Percentiles rank a stretch among this genome's conserved stretches.
These are phyloP conservation scores for Glyptemys insculpta DNA, from an alignment of 2,797 vertebrate genomes.

Conservation along the genomic window DNA sequence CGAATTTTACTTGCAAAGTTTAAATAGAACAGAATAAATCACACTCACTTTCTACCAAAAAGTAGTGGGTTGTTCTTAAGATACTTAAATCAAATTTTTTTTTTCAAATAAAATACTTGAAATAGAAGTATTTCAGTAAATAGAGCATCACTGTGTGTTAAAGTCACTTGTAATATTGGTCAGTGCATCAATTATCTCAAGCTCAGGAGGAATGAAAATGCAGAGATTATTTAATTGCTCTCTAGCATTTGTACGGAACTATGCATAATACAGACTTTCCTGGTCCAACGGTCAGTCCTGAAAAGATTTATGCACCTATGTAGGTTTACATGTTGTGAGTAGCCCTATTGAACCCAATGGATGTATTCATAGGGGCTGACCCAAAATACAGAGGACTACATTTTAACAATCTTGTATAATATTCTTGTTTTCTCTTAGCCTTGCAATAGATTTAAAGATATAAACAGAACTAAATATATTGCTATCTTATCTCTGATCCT, in stretches of 20 bases:
- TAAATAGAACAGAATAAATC: conserved; percentile 4
- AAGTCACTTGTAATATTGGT: conserved; percentile 37
- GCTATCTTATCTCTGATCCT: not conserved
- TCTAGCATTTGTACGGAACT: not conserved
- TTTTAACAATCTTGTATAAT: not conserved
- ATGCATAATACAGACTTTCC: not conserved
- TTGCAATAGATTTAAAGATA: not conserved
- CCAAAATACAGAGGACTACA: not conserved
- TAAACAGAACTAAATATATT: not conserved
- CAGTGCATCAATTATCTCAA: not conserved
- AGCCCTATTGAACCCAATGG: not conserved
- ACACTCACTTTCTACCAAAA: not conserved
- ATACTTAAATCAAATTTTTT: not conserved
- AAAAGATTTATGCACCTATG: not conserved
- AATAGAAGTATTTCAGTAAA: conserved; percentile 6
- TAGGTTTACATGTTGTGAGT: not conserved
- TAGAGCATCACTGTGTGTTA: not conserved
- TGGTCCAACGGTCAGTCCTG: not conserved
- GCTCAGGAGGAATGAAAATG: conserved; percentile 12
- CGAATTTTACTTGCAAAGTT: conserved; percentile 38
- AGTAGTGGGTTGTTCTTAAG: not conserved
- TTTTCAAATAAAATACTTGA: not conserved
- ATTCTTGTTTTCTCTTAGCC: not conserved
- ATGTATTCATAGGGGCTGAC: not conserved
- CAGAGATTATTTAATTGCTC: not conserved